Conservation (phyloP, 53 echinoderm and acorn worm genomes). For the Holothuria scabra region DNA sequence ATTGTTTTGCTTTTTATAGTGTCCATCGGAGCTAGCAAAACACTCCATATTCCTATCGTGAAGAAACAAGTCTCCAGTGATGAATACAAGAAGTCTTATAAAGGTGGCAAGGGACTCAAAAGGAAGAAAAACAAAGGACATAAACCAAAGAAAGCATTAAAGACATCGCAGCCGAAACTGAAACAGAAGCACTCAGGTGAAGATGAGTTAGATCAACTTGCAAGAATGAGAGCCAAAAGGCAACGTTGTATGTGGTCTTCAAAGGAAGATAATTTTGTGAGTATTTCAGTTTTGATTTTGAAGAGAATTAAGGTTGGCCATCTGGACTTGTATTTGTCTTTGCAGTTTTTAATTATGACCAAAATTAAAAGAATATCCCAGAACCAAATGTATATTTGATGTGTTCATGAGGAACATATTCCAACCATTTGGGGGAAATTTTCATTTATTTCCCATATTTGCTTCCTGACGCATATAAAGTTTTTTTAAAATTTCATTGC, state of each 20-base stretch:
- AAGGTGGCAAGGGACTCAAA: constrained; percentile 74
- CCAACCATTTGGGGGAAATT: too few species aligned
- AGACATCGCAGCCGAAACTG: background rate
- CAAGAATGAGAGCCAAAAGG: constrained; percentile 15
- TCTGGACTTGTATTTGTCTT: too few species aligned
- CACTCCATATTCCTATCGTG: constrained; percentile 33
- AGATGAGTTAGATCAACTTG: constrained; percentile 2
- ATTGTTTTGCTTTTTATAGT: too few species aligned
- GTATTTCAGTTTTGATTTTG: background rate
- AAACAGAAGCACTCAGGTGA: background rate
- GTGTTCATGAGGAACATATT: too few species aligned
- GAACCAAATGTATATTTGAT: too few species aligned
- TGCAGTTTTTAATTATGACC: too few species aligned
- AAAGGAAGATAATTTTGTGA: constrained; percentile 44
- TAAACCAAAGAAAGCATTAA: background rate
- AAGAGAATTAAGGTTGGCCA: too few species aligned
- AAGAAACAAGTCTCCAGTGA: constrained; percentile 38
- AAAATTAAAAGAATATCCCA: too few species aligned
- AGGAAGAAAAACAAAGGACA: constrained; percentile 6
- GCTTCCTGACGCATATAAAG: too few species aligned
- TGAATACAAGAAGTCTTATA: constrained; percentile 59
- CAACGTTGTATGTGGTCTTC: background rate
- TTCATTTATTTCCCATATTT: too few species aligned
- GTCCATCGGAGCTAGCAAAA: constrained; percentile 17
- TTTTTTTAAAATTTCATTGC: too few species aligned